Conservation (phyloP, 1,140 invertebrate species). For the Sminthurides bifidus region DNA sequence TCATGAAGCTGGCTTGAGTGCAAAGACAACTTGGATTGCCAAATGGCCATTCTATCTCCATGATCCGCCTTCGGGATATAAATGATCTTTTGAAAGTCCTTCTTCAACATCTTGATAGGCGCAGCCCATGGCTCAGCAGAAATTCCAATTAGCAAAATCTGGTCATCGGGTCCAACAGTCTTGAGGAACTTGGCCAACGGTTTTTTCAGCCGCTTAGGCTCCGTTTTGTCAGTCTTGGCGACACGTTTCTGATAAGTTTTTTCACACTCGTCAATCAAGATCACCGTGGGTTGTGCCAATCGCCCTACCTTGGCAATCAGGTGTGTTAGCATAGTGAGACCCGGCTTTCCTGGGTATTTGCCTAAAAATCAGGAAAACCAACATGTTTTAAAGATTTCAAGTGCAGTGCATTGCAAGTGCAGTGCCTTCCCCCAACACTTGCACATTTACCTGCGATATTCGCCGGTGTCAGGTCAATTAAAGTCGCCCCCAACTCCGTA, state of each 20-base stretch:
- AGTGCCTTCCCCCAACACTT: neutral
- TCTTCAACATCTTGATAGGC: constrained; percentile 69
- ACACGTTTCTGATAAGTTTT: constrained; percentile 91
- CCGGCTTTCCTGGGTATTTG: constrained; percentile 79
- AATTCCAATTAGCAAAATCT: constrained; percentile 70
- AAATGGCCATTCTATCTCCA: neutral
- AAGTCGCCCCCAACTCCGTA: constrained; percentile 70
- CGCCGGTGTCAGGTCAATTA: constrained; percentile 76
- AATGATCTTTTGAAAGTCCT: constrained; percentile 76
- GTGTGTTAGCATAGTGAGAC: constrained; percentile 82
- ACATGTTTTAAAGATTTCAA: neutral
- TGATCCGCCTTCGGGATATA: constrained; percentile 53
- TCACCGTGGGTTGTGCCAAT: constrained; percentile 73
- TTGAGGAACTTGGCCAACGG: constrained; percentile 85
- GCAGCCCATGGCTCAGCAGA: constrained; percentile 67
- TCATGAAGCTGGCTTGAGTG: constrained; percentile 48
- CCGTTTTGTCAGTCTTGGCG: constrained; percentile 72
- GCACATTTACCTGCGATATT: constrained; percentile 12
- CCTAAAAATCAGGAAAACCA: constrained; percentile 6
- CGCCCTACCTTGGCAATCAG: constrained; percentile 50
- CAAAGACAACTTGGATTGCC: neutral
- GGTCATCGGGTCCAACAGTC: constrained; percentile 58
- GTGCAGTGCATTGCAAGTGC: neutral
- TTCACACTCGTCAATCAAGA: constrained; percentile 84
- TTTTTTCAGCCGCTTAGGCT: constrained; percentile 88